phyloP scores from a whole-genome alignment of 2,888 invertebrate species.

The Hypomecis atomaria region DNA sequence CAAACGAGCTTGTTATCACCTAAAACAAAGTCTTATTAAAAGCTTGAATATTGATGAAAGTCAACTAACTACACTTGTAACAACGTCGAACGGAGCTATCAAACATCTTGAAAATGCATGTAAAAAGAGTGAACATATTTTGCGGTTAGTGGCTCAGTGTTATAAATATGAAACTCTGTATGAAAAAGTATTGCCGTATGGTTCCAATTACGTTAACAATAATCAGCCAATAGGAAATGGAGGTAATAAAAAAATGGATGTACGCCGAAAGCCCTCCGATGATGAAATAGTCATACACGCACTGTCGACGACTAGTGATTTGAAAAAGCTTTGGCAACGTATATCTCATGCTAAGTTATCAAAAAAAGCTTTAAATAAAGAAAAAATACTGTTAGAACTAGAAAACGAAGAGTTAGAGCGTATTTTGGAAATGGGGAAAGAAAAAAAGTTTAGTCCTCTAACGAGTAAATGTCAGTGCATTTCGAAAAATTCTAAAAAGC shows the following conservation, averaged over 20 bases:
- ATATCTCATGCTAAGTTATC: constrained; percentile 72
- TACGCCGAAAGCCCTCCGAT: constrained; percentile 59
- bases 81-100: constrained; percentile 65
- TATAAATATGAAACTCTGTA: constrained; percentile 83
- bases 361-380: constrained; percentile 66
- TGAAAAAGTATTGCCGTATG: constrained; percentile 79
- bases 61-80: constrained; percentile 64
- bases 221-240: constrained; percentile 45
- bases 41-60: constrained; percentile 62
- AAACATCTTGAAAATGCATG: constrained; percentile 69
- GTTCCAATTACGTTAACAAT: constrained; percentile 58
- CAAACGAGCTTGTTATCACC: constrained; percentile 63
- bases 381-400: constrained; percentile 66
- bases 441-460: constrained; percentile 51
- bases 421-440: constrained; percentile 53
- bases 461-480: constrained; percentile 58
- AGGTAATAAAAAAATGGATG: constrained; percentile 48
- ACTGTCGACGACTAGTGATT: constrained; percentile 64
- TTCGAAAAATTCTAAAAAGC: constrained; percentile 30
- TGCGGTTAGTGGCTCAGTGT: constrained; percentile 79
- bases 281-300: constrained; percentile 69
- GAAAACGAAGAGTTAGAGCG: constrained; percentile 64
- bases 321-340: constrained; percentile 75
- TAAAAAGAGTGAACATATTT: constrained; percentile 79
- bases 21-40: constrained; percentile 61